Base-by-base conservation (phyloP, 2,113 vertebrate genomes). In the Octodon degus region DNA sequence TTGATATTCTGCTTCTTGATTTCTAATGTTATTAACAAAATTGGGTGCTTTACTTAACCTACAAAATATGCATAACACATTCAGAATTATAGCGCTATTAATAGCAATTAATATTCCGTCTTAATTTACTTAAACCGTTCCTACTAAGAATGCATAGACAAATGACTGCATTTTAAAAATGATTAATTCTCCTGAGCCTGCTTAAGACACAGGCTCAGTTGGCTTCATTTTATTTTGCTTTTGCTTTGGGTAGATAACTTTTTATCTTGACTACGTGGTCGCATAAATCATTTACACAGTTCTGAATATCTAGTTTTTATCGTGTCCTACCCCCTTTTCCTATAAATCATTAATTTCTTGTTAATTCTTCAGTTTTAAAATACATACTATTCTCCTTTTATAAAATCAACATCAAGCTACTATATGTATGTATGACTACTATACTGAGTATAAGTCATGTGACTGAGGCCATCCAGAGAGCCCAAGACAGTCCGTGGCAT, bases 11-110 rank as follows among this genome's bases (percentile, higher is more conserved):
- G 32, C 81, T 93, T 34, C 14, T 85, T 94, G 27, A 93, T 53
- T 40, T 17, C 34, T 93, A 89, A 68, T 32, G 11, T 9, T 34
- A 74, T 90, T 63, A 89, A 89, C 20, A 90, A 96, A 95, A 89
- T 25, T 60, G 0, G 68, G 11, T 40, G 47, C 65, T 89, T 95
- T 91, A 55, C 62, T 72, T 90, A 68, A 53, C 24, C 24, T 86
- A 24, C n/a, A 90, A 83, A 68, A 88, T 32, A 80, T 76, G 34
- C 76, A 93, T 82, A 83, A 79, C 22, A 70, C 9, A 70, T 43
- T 89, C 37, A 76, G 40, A 91, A 65, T 77, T 90, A 65, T 32
- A 60, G 74, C 72, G 47, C 70, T 22, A 37, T 85, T 96, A 94
- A 37, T 2, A 90, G 40, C 83, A 68, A 68, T 76, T 53, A 65